Conservation (phyloP, 2,888 invertebrate species). For the Aromia moschata region DNA sequence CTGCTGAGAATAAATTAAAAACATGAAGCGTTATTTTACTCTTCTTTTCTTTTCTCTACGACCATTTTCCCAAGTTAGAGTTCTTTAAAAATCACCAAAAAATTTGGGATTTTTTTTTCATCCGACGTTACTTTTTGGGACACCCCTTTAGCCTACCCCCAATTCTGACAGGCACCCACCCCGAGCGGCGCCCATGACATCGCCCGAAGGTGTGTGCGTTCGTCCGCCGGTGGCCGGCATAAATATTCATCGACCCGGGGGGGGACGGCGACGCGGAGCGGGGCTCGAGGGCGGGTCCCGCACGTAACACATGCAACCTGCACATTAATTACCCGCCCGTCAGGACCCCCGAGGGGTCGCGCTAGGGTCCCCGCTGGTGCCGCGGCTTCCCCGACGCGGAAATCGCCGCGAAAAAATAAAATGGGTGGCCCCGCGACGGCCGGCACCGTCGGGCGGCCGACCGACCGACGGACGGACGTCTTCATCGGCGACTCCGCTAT, state of each 20-base stretch:
- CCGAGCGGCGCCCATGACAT: conserved; percentile 12
- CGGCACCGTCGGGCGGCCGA: conserved; percentile 13
- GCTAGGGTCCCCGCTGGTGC: conserved; percentile 48
- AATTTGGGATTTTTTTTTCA: no score
- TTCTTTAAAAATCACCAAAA: no score
- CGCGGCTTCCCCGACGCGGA: conserved; percentile 52
- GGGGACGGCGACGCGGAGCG: conserved; percentile 41
- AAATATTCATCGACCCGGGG: conserved; percentile 44
- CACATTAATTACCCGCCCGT: conserved; percentile 58
- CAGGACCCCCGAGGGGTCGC: conserved; percentile 54
- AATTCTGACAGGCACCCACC: neutral
- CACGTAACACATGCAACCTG: conserved; percentile 58
- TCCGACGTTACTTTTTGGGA: no score
- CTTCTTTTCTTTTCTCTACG: no score
- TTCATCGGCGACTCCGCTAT: conserved; percentile 24
- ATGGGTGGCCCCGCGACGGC: conserved; percentile 52
- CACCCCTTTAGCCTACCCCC: no score
- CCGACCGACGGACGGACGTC: conserved; percentile 14
- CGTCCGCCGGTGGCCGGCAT: conserved; percentile 42
- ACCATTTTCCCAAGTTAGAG: no score
- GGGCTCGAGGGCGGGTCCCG: conserved; percentile 52
- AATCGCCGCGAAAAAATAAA: conserved; percentile 53
- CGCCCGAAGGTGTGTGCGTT: conserved; percentile 31
- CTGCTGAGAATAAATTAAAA: no score
- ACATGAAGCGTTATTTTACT: no score